Evolutionary conservation across 2,797 vertebrate species (phyloP).

Genomic region (Chloroceryle inda): DNA sequence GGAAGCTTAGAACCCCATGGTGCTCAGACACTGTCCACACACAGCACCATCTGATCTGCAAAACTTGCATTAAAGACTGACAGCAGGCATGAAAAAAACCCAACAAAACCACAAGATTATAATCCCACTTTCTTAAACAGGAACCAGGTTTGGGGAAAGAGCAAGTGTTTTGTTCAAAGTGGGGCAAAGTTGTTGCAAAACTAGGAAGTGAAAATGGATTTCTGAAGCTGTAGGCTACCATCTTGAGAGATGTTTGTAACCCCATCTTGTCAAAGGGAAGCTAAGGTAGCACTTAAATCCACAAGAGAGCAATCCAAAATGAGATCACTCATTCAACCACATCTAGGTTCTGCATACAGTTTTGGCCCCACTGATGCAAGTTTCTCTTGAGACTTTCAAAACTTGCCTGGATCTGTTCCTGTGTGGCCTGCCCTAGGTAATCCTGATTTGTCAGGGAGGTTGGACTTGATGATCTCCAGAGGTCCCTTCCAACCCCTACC

Average conservation of each 20-base stretch:
- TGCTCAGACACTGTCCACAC: not conserved
- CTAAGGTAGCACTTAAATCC: not conserved
- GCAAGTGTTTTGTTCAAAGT: not conserved
- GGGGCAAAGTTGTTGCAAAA: not conserved
- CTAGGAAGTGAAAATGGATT: not conserved
- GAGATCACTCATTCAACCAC: not conserved
- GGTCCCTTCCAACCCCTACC: too few species aligned
- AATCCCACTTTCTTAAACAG: not conserved
- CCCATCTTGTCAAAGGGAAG: not conserved
- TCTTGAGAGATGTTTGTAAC: not conserved
- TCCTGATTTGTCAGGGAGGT: too few species aligned
- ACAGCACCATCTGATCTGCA: not conserved
- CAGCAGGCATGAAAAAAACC: not conserved
- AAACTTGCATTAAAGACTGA: accelerated
- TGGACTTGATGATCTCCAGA: too few species aligned
- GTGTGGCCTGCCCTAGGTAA: too few species aligned
- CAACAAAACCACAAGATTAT: not conserved
- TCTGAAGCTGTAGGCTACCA: not conserved
- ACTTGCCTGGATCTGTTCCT: too few species aligned
- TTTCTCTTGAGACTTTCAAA: too few species aligned
- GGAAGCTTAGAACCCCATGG: not conserved
- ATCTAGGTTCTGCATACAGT: not conserved
- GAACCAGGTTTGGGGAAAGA: not conserved
- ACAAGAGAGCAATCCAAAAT: not conserved
- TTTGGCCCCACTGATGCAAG: not conserved